Evolutionary conservation across 2,113 vertebrate species (phyloP).

Genomic region (Nycticebus coucang): DNA sequence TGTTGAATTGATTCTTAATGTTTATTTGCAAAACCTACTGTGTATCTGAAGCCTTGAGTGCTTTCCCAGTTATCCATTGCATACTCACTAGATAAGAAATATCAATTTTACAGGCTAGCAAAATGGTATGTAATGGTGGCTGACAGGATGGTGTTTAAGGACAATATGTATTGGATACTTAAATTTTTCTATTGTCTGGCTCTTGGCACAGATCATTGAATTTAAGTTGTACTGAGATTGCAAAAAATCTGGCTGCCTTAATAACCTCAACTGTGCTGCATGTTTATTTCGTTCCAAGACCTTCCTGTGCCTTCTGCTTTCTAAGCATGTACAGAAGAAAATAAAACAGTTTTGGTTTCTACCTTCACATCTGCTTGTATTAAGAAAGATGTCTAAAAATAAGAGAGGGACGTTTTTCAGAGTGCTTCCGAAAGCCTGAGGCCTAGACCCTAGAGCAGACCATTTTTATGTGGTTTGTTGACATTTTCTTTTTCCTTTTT

Average conservation of each 20-base stretch:
- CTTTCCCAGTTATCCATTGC: slow-evolving; percentile 65
- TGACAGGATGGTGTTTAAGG: slow-evolving; percentile 65
- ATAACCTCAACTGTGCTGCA: slow-evolving; percentile 47
- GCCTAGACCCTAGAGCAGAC: not conserved
- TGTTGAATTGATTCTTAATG: slow-evolving; percentile 66
- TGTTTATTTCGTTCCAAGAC: slow-evolving; percentile 59
- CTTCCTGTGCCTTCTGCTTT: slow-evolving; percentile 55
- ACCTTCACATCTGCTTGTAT: slow-evolving; percentile 59
- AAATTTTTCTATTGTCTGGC: slow-evolving; percentile 68
- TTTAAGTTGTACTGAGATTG: slow-evolving; percentile 67
- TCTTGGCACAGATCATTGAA: slow-evolving; percentile 74
- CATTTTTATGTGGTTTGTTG: slow-evolving; percentile 18
- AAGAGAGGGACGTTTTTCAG: slow-evolving; percentile 41
- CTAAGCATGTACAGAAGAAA: slow-evolving; percentile 64
- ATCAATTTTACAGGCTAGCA: slow-evolving; percentile 62
- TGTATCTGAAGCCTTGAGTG: slow-evolving; percentile 56
- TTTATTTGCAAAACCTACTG: slow-evolving; percentile 73
- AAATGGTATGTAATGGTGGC: slow-evolving; percentile 67
- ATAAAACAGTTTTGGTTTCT: slow-evolving; percentile 63
- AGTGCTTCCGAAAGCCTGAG: not conserved
- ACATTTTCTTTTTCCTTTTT: not conserved
- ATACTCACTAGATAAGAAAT: slow-evolving; percentile 39
- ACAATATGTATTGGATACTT: slow-evolving; percentile 66
- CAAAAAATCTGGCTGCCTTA: not conserved
- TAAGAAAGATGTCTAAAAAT: slow-evolving; percentile 48